phyloP scores from a whole-genome alignment of 2,113 vertebrate species.

The Anolis sagrei region DNA sequence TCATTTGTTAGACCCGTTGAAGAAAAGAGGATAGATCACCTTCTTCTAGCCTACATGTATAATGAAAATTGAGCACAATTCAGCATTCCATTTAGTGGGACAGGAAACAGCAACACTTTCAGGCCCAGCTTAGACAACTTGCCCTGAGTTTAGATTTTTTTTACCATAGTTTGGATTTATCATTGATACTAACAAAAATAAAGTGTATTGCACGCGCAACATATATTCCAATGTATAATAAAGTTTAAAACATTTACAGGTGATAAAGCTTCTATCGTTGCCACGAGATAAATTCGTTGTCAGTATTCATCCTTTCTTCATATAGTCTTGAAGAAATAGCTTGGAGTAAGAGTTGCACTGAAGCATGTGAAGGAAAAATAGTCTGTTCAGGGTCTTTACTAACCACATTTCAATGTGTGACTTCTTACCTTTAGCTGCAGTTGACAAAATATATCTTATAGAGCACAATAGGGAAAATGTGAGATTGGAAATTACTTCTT shows the following conservation, averaged over 20 bases:
- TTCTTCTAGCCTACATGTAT: neutral
- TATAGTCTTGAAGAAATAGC: neutral
- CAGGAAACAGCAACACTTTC: neutral
- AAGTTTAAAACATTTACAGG: neutral
- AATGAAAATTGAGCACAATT: neutral
- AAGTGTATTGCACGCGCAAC: too few species aligned
- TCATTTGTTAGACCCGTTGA: neutral
- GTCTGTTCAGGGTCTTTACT: neutral
- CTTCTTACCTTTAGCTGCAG: constrained; percentile 61
- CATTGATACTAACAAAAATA: neutral
- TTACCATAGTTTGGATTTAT: neutral
- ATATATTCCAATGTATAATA: neutral
- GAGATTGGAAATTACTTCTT: constrained; percentile 54
- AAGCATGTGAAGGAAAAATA: neutral
- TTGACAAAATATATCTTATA: constrained; percentile 60
- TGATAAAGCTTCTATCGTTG: neutral
- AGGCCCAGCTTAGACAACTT: neutral
- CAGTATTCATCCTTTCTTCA: neutral
- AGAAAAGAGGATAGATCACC: neutral
- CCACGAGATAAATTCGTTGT: neutral
- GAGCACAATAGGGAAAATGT: constrained; percentile 53
- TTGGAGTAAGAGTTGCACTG: neutral
- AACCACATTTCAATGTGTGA: constrained; percentile 35
- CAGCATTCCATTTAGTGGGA: neutral
- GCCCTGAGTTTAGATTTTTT: neutral